Conservation (phyloP, 2,113 vertebrate species). For the Tragelaphus strepsiceros region DNA sequence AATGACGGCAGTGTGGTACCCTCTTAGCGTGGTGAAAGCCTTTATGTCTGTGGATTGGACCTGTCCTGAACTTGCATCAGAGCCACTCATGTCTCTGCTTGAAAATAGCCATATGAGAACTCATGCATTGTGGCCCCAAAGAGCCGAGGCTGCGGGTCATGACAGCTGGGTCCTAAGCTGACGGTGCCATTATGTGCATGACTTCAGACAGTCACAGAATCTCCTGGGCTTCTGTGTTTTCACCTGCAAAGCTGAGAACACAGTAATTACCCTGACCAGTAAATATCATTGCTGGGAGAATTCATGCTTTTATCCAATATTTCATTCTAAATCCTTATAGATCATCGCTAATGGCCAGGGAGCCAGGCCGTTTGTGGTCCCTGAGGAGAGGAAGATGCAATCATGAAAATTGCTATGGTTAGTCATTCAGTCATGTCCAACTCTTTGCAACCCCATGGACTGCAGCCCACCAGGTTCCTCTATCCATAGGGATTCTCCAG, state of each 20-base stretch:
- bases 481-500: not conserved
- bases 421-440: not conserved
- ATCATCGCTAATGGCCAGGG: not conserved
- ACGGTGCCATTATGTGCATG: not conserved
- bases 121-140: not conserved
- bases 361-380: not conserved
- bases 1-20: not conserved
- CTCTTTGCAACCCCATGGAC: not conserved
- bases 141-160: not conserved
- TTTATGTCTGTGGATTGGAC: not conserved
- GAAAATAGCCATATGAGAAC: not conserved
- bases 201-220: not conserved
- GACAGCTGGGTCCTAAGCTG: not conserved
- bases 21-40: not conserved
- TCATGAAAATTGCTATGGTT: not conserved
- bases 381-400: fast-evolving
- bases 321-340: not conserved
- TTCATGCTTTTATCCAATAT: not conserved
- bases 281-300: not conserved
- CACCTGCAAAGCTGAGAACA: not conserved
- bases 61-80: not conserved
- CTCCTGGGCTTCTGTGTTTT: not conserved
- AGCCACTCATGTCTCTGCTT: not conserved
- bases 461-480: not conserved
- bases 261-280: not conserved